A percentile compares a stretch with the other conserved stretches of the same genome.
These are phyloP conservation scores for Calliopsis andreniformis DNA, from an alignment of 1,140 invertebrate genomes.

Conservation along the genomic window DNA sequence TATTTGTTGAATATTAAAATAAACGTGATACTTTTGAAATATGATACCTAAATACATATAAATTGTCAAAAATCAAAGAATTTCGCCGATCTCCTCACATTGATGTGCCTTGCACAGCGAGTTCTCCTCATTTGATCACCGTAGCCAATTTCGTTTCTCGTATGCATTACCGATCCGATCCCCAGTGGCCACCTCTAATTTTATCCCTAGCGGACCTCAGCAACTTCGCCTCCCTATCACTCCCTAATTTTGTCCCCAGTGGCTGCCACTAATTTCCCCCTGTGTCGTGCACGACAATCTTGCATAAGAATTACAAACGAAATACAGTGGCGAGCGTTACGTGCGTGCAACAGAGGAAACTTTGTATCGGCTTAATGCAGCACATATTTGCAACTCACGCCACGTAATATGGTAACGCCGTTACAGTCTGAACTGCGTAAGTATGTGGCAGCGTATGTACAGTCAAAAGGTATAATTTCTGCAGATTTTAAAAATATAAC, in stretches of 20 bases:
- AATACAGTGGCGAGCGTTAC: constrained; percentile 11
- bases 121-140: background rate
- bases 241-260: constrained; percentile 29
- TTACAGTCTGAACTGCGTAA: background rate
- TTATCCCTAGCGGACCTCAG: background rate
- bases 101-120: no score
- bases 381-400: constrained; percentile 37
- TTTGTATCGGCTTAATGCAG: constrained; percentile 38
- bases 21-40: no score
- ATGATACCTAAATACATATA: no score
- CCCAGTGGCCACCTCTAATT: constrained; percentile 4
- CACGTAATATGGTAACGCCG: constrained; percentile 19
- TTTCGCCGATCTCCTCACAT: no score
- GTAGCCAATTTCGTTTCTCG: background rate
- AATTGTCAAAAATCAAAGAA: no score
- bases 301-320: constrained; percentile 36
- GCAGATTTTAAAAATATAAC: background rate
- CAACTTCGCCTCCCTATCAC: background rate
- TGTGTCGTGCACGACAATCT: constrained; percentile 15
- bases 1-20: no score
- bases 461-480: no score
- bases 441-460: background rate
- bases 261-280: constrained; percentile 26
- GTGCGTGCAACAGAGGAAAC: constrained; percentile 24
- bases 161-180: constrained; percentile 1